Conservation (phyloP, 2,113 vertebrate genomes). For the Oreochromis niloticus region DNA sequence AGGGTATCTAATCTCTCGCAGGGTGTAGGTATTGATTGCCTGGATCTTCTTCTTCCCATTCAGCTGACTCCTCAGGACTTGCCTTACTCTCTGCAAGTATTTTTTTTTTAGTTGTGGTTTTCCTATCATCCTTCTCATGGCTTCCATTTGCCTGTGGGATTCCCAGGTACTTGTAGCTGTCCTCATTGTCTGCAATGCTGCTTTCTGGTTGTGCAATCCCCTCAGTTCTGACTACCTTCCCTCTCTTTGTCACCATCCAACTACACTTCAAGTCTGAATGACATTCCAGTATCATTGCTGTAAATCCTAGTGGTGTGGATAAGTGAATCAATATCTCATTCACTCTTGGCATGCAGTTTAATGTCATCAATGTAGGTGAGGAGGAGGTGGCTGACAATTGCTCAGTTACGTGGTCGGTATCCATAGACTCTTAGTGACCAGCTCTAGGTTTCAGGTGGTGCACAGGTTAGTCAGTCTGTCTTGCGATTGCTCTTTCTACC, state of each 20-base stretch:
- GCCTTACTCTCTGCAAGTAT: neutral
- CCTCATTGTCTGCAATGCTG: too few species aligned
- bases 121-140: neutral
- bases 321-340: too few species aligned
- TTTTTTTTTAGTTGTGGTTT: neutral
- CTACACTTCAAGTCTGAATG: too few species aligned
- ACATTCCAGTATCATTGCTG: too few species aligned
- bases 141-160: neutral
- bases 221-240: too few species aligned
- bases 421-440: neutral
- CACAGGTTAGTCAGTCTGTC: neutral
- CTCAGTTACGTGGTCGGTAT: fast-evolving
- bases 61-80: neutral
- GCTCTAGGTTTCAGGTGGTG: neutral
- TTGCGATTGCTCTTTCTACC: neutral
- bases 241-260: too few species aligned
- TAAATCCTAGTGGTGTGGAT: too few species aligned
- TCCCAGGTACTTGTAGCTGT: too few species aligned
- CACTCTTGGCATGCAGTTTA: neutral
- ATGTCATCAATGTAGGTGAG: neutral
- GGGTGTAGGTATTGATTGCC: neutral
- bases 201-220: too few species aligned
- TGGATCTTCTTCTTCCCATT: neutral
- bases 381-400: neutral
- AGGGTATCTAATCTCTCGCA: neutral